Evolutionary conservation across 2,888 invertebrate species (phyloP), one percentile per base, ranked within the genome.

Genomic region (Lasius platythorax): DNA sequence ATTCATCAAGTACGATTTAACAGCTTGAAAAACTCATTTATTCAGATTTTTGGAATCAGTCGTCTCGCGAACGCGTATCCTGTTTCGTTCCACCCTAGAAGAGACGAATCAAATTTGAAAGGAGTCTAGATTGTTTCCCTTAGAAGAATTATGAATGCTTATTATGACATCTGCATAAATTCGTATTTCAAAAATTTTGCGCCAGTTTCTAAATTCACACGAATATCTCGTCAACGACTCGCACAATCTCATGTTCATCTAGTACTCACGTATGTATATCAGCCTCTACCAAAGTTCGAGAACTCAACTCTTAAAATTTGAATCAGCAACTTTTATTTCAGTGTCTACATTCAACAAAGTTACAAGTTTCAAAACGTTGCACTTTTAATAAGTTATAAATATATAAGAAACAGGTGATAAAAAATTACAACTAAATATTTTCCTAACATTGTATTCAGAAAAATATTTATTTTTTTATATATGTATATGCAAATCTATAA

Each of bases 121-220:
- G 43, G 63, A 30, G 28, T n/a, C 61, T 61, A 63, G 63, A 63
- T 30, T 74, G 63, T 63, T 46, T 11, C 58, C 40, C n/a, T 63
- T 63, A 64, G 15, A 33, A n/a, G 5, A 58, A 2, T 2, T 11
- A 33, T 46, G 46, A 63, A 64, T 43, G 64, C 75, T 30, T 61
- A 12, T 43, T 56, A 40, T 40, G 40, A 11, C 43, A 43, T 43
- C 43, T 43, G 3, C 11, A 12, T 43, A 53, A 53, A 53, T 1
- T n/a, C 9, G 8, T n/a, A 53, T 53, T 53, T n/a, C 0, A 53
- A 53, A 18, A 53, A 53, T 53, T n/a, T n/a, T n/a, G 46, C 18
- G 46, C 18, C 46, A 46, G 15, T 46, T 46, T 46, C 18, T 11
- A 18, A 46, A 46, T 46, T 46, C 2, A 4, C 46, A 15, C 5